These are phyloP conservation scores for Deilephila elpenor DNA, from an alignment of 2,888 invertebrate genomes.

Conservation along the genomic window DNA sequence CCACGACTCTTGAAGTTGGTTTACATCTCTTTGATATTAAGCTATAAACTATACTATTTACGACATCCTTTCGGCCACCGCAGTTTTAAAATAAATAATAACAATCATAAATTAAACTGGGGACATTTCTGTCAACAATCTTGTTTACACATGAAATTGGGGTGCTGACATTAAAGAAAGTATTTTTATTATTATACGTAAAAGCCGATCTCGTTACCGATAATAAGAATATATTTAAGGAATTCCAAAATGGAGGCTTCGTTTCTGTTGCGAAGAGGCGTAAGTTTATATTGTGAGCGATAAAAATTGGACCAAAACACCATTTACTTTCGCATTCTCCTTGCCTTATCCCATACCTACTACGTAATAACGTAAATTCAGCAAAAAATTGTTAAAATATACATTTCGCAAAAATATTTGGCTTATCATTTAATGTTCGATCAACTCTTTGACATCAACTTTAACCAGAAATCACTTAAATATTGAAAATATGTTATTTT, in stretches of 20 bases:
- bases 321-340: too few species aligned
- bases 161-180: constrained; percentile 16
- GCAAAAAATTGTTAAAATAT: too few species aligned
- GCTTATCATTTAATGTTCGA: too few species aligned
- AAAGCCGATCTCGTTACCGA: constrained; percentile 7
- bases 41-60: not conserved
- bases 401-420: too few species aligned
- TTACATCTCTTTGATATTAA: not conserved
- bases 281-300: not conserved
- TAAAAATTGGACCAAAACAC: not conserved
- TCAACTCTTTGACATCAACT: too few species aligned
- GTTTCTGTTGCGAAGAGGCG: not conserved
- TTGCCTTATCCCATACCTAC: too few species aligned
- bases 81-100: constrained; percentile 32
- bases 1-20: too few species aligned
- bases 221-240: not conserved
- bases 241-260: not conserved
- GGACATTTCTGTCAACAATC: constrained; percentile 34
- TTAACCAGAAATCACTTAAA: too few species aligned
- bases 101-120: constrained; percentile 33
- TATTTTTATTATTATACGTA: constrained; percentile 11
- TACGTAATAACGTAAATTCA: too few species aligned
- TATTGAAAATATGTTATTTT: too few species aligned
- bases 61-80: not conserved
- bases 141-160: constrained; percentile 49